phyloP scores from a whole-genome alignment of 2,113 vertebrate genomes.

The Meleagris gallopavo region DNA sequence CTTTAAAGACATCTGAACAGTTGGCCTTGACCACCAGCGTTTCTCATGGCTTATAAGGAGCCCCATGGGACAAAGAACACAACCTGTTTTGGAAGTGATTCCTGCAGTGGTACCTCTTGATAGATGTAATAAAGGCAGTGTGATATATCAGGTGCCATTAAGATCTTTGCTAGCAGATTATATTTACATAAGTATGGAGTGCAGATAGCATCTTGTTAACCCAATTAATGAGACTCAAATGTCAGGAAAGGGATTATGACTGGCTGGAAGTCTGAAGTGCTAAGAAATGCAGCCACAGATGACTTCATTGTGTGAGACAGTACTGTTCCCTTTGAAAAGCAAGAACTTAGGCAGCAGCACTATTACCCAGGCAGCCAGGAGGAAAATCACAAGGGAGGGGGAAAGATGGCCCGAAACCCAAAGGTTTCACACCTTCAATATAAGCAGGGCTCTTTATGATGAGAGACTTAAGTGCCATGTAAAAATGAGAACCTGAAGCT shows the following conservation, averaged over 20 bases:
- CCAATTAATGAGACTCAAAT: slow-evolving; percentile 58
- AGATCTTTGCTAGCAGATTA: slow-evolving; percentile 27
- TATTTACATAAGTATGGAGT: background rate
- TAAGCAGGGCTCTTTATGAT: background rate
- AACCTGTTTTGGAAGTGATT: slow-evolving; percentile 38
- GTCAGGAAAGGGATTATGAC: slow-evolving; percentile 21
- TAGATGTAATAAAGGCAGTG: slow-evolving; percentile 2
- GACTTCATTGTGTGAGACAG: slow-evolving; percentile 30
- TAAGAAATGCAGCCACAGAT: slow-evolving; percentile 1
- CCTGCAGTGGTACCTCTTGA: slow-evolving; percentile 3
- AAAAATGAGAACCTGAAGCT: background rate
- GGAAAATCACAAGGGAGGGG: background rate
- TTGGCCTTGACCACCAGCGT: slow-evolving; percentile 73
- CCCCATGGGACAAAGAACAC: slow-evolving; percentile 45
- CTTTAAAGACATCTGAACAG: slow-evolving; percentile 74
- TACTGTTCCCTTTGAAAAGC: background rate
- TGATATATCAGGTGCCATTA: slow-evolving; percentile 45
- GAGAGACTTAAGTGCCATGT: background rate
- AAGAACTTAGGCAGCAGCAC: background rate
- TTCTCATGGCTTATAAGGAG: slow-evolving; percentile 63
- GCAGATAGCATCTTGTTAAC: slow-evolving; percentile 47
- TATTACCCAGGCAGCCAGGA: background rate
- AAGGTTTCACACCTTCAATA: background rate
- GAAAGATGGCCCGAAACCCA: slow-evolving; percentile 7
- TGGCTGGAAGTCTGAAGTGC: background rate